phyloP scores from a whole-genome alignment of 1,140 invertebrate genomes.

The Rhynchophorus ferrugineus region DNA sequence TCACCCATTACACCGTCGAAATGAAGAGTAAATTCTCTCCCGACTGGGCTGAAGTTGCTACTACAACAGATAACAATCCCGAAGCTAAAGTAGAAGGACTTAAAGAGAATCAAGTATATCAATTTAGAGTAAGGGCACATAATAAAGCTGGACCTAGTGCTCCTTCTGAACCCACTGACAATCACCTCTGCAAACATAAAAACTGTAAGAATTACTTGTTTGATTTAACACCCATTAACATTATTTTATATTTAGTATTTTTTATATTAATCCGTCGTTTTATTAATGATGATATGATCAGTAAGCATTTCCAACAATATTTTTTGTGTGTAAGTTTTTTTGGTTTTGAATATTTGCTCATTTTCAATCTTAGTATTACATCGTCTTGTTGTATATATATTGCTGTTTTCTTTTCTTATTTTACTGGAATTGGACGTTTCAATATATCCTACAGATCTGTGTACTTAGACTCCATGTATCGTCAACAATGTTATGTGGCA shows the following conservation, averaged over 20 bases:
- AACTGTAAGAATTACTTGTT: constrained; percentile 65
- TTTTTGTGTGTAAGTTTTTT: not conserved
- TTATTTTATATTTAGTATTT: constrained; percentile 9
- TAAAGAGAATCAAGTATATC: constrained; percentile 89
- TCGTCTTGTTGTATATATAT: not conserved
- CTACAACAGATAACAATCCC: constrained; percentile 68
- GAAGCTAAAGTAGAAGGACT: constrained; percentile 77
- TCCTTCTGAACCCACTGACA: constrained; percentile 86
- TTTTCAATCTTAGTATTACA: constrained; percentile 9
- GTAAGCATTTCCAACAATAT: not conserved
- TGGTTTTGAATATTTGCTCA: constrained; percentile 5
- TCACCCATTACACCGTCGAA: constrained; percentile 90
- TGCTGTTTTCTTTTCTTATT: constrained; percentile 13
- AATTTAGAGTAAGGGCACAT: constrained; percentile 84
- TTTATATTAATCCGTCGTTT: not conserved
- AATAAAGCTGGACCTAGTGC: constrained; percentile 85
- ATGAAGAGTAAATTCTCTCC: constrained; percentile 90
- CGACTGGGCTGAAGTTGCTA: constrained; percentile 81
- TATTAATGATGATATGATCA: not conserved
- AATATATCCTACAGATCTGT: constrained; percentile 21
- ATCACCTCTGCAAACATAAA: constrained; percentile 87
- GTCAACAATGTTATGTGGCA: not conserved
- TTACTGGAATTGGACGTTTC: constrained; percentile 32
- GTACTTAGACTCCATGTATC: constrained; percentile 15
- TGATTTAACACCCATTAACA: constrained; percentile 23